Conservation (phyloP, 23 tunicate genomes). For the Diplosoma virens region DNA sequence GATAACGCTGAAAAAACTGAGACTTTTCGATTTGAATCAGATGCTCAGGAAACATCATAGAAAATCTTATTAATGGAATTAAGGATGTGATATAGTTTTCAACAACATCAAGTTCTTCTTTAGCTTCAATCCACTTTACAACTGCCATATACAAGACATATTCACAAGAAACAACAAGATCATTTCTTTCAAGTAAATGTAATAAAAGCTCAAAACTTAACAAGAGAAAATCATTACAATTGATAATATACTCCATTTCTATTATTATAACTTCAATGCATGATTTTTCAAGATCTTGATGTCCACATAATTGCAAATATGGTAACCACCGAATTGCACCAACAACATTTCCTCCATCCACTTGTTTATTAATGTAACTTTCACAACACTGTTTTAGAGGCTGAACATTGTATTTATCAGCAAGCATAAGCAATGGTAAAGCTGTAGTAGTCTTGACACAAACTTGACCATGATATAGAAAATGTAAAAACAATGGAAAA, state of each 20-base stretch:
- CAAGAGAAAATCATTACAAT: constrained; percentile 51
- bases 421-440: constrained; percentile 82
- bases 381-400: constrained; percentile 67
- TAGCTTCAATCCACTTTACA: constrained; percentile 50
- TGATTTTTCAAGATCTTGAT: constrained; percentile 56
- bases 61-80: constrained; percentile 59
- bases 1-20: constrained; percentile 38
- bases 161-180: constrained; percentile 74
- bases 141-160: constrained; percentile 49
- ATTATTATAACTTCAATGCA: constrained; percentile 70
- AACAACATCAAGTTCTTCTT: background rate
- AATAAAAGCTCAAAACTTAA: constrained; percentile 55
- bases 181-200: constrained; percentile 49
- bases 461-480: constrained; percentile 73
- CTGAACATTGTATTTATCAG: constrained; percentile 89
- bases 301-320: constrained; percentile 75
- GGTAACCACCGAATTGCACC: constrained; percentile 88
- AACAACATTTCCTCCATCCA: constrained; percentile 67
- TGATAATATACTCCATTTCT: constrained; percentile 67
- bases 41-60: constrained; percentile 88
- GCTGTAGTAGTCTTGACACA: constrained; percentile 61
- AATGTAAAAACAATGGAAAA: constrained; percentile 69
- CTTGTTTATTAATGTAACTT: constrained; percentile 54
- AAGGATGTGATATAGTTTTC: constrained; percentile 31
- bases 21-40: constrained; percentile 70